These are phyloP conservation scores for Pogonocherus hispidulus DNA, from an alignment of 2,888 invertebrate species.

Conservation along the genomic window DNA sequence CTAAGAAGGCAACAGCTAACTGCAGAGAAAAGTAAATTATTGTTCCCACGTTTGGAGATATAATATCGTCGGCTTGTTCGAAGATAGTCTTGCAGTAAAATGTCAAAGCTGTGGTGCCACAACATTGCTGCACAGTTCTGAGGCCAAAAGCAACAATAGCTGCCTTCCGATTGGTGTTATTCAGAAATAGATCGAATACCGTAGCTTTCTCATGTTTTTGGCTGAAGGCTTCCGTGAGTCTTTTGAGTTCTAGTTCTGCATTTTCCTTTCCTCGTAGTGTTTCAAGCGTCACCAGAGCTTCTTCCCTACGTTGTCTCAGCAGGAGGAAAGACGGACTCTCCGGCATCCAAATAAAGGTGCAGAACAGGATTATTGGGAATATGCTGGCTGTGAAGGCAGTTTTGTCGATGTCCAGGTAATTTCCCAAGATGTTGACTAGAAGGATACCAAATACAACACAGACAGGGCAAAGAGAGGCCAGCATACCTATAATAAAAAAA, in stretches of 20 bases:
- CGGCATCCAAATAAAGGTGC: slow-evolving; percentile 71
- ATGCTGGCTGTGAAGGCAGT: slow-evolving; percentile 70
- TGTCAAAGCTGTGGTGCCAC: slow-evolving; percentile 76
- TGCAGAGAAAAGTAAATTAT: slow-evolving; percentile 69
- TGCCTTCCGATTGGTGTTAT: slow-evolving; percentile 74
- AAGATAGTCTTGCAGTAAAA: slow-evolving; percentile 74
- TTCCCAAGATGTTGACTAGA: slow-evolving; percentile 69
- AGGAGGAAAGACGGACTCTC: slow-evolving; percentile 73
- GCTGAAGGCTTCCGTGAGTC: slow-evolving; percentile 57
- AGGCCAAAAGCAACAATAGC: slow-evolving; percentile 75
- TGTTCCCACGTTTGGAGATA: slow-evolving; percentile 64
- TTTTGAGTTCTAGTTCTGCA: slow-evolving; percentile 67
- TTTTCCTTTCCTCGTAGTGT: slow-evolving; percentile 69
- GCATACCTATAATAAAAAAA: slow-evolving; percentile 39
- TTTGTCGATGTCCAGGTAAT: slow-evolving; percentile 68
- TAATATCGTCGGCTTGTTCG: slow-evolving; percentile 64
- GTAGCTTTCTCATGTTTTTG: slow-evolving; percentile 15
- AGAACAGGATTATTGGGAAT: slow-evolving; percentile 68
- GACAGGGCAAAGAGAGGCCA: slow-evolving; percentile 73
- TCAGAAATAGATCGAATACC: slow-evolving; percentile 66
- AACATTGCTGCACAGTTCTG: slow-evolving; percentile 71
- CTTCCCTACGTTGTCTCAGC: slow-evolving; percentile 65
- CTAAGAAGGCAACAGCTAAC: slow-evolving; percentile 72
- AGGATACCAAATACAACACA: slow-evolving; percentile 72
- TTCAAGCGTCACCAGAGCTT: slow-evolving; percentile 69